phyloP scores from a whole-genome alignment of 2,888 invertebrate genomes.

The Acleris cristana region DNA sequence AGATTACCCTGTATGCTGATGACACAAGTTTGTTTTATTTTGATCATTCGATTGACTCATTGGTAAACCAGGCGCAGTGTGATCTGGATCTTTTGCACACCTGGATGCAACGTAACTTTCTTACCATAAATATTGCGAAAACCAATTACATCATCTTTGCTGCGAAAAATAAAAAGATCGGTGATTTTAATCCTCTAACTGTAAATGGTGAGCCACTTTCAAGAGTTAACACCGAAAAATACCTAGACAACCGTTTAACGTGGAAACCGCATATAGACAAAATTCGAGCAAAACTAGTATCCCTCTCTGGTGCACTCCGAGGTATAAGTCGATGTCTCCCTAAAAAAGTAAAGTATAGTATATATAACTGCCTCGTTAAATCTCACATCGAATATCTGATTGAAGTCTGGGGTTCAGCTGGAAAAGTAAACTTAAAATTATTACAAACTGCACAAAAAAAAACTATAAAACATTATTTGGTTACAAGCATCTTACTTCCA shows the following conservation, averaged over 20 bases:
- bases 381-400: neutral
- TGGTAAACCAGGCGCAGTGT: no score
- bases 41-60: no score
- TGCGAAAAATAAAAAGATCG: neutral
- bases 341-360: neutral
- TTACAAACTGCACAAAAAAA: neutral
- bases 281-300: no score
- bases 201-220: neutral
- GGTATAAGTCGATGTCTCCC: no score
- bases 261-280: no score
- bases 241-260: no score
- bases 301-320: no score
- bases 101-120: neutral
- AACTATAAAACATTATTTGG: neutral
- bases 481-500: neutral
- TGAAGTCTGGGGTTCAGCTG: neutral
- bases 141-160: neutral
- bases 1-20: no score
- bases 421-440: neutral
- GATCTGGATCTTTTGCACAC: neutral
- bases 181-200: neutral
- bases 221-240: neutral
- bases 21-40: no score
- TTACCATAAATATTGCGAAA: neutral
- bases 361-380: no score